Base-by-base conservation (phyloP, 1,140 invertebrate species). In the Drosophila tsacasi region DNA sequence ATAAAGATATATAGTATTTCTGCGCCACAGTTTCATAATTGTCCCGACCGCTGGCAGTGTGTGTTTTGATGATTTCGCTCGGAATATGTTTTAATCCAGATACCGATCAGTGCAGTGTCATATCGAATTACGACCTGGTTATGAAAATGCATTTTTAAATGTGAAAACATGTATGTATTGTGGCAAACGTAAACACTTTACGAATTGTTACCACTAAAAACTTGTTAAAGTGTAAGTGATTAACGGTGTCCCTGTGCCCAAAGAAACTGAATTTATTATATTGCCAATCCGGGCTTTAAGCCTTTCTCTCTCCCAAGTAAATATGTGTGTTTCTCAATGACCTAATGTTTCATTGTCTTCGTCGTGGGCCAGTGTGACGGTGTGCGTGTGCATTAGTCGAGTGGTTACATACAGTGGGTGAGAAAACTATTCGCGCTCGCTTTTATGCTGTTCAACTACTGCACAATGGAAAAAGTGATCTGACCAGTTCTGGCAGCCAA, bases 11-110 rank as follows among this genome's bases (percentile, higher is more conserved):
- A 37, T 8, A 55, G 54, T 77, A 69, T 44, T 44, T 62, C 57
- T 62, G 50, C 52, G 74, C 68, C 68, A 58, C 75, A 62, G 75
- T 78, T 78, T 69, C 75, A 69, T 69, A 78, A 69, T 57, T 78
- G 47, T 55, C 52, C 55, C 58, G 75, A 27, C 63, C 54, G 46
- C 63, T 49, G 46, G 63, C 73, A 57, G 74, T 40, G 61, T 59
- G 27, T 52, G 49, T 57, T 30, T 60, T 73, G 37, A 74, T 72
- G 71, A 61, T 72, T 72, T 74, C 55, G 71, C 42, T 74, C 67
- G 55, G 57, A 72, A 52, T 74, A 75, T 76, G 74, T 54, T 54
- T 76, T 60, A 76, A 46, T 5, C 19, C 40, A 47, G 63, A 57
- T 39, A 57, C 23, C 35, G 54, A 71, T 55, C 67, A 71, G 62